These are phyloP conservation scores for Apotomis betuletana DNA, from an alignment of 2,888 invertebrate species.

Conservation along the genomic window DNA sequence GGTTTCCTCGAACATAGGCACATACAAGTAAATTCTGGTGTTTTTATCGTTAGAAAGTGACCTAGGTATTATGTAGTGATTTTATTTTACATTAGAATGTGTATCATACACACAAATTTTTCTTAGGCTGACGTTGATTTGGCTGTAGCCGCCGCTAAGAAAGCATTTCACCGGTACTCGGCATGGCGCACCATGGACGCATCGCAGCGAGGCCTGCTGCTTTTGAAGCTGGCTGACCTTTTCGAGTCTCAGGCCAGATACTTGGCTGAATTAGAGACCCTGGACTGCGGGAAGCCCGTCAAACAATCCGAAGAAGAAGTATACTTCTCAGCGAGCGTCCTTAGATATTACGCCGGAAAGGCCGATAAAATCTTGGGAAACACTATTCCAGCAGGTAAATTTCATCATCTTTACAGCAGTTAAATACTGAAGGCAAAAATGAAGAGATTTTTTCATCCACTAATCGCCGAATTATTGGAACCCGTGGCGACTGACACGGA, in stretches of 20 bases:
- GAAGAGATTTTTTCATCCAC: too few relatives aligned
- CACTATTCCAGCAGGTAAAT: conserved; percentile 86
- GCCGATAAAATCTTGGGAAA: conserved; percentile 93
- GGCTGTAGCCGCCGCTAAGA: conserved; percentile 91
- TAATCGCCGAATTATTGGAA: too few relatives aligned
- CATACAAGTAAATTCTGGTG: too few relatives aligned
- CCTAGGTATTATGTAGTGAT: too few relatives aligned
- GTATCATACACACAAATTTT: neutral
- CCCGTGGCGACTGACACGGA: neutral
- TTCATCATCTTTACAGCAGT: neutral
- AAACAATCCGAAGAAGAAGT: conserved; percentile 88
- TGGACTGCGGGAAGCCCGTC: conserved; percentile 97
- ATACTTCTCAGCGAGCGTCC: conserved; percentile 82
- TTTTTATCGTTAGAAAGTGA: too few relatives aligned
- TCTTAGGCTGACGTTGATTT: conserved; percentile 89
- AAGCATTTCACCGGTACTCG: conserved; percentile 88
- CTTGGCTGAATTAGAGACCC: conserved; percentile 94
- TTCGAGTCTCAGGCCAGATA: conserved; percentile 89
- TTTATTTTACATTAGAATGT: neutral
- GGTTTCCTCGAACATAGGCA: too few relatives aligned
- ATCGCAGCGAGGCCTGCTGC: conserved; percentile 88
- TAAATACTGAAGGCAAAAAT: too few relatives aligned
- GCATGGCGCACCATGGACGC: conserved; percentile 93
- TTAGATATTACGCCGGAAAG: conserved; percentile 96
- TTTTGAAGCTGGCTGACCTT: conserved; percentile 89